A percentile compares a stretch with the other conserved stretches of the same genome.
These are phyloP conservation scores for Ectropis crepuscularia DNA, from an alignment of 2,888 invertebrate species.

Conservation along the genomic window DNA sequence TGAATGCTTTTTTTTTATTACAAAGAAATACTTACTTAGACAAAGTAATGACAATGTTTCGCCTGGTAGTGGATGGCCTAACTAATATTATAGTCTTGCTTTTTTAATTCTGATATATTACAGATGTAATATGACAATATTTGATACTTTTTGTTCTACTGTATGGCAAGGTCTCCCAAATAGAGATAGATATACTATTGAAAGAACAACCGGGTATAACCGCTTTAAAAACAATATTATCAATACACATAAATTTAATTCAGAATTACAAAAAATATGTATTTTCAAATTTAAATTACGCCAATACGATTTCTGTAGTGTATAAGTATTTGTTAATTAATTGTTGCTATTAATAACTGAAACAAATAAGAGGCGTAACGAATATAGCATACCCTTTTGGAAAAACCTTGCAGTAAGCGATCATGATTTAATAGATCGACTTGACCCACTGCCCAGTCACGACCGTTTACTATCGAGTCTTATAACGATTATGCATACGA, in stretches of 20 bases:
- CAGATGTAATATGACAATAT: conserved; percentile 51
- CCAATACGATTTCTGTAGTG: no score
- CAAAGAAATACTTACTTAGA: no score
- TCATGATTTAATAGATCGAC: conserved; percentile 67
- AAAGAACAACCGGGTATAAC: no score
- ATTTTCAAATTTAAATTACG: no score
- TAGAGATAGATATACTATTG: no score
- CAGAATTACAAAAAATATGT: no score
- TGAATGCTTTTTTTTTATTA: no score
- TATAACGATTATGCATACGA: conserved; percentile 33
- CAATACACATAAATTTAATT: no score
- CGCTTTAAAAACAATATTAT: no score
- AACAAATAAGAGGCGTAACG: no score
- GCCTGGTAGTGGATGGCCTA: conserved; percentile 12
- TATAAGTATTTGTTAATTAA: no score
- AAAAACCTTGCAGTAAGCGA: conserved; percentile 48
- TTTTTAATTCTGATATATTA: conserved; percentile 41
- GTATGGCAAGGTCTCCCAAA: conserved; percentile 1
- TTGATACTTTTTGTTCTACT: conserved; percentile 46
- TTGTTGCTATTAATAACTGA: no score
- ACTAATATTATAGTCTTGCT: conserved; percentile 11
- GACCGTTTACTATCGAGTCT: conserved; percentile 47
- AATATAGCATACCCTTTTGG: background rate
- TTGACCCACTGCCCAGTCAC: conserved; percentile 76
- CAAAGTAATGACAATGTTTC: background rate